phyloP scores from a whole-genome alignment of 2,113 vertebrate genomes.

The Motacilla alba region DNA sequence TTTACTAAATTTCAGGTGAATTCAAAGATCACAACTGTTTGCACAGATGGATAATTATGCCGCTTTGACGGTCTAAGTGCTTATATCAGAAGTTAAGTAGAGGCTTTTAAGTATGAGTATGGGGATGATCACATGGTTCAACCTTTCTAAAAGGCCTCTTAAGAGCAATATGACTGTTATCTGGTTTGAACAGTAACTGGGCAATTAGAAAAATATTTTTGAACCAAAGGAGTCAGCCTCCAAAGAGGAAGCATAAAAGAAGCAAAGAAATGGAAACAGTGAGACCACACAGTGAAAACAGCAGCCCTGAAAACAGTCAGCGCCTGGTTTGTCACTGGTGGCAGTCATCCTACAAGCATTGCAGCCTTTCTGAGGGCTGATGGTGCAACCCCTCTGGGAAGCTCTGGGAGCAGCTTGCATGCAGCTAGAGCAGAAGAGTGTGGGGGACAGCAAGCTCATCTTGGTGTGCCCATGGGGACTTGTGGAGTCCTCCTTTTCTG shows the following conservation, averaged over 20 bases:
- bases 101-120: neutral
- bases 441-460: neutral
- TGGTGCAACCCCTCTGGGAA: neutral
- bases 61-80: neutral
- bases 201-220: neutral
- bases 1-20: neutral
- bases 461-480: accelerated
- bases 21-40: neutral
- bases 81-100: neutral
- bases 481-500: neutral
- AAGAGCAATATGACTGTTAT: neutral
- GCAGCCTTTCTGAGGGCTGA: neutral
- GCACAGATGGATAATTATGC: neutral
- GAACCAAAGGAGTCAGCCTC: neutral
- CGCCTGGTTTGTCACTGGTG: neutral
- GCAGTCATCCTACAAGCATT: no score
- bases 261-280: neutral
- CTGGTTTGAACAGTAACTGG: neutral
- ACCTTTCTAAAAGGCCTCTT: neutral
- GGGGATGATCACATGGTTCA: neutral
- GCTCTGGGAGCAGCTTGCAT: neutral
- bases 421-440: accelerated
- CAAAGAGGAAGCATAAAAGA: neutral
- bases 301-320: neutral
- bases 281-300: neutral